phyloP scores from a whole-genome alignment of 1,140 invertebrate genomes.

The Wasmannia auropunctata region DNA sequence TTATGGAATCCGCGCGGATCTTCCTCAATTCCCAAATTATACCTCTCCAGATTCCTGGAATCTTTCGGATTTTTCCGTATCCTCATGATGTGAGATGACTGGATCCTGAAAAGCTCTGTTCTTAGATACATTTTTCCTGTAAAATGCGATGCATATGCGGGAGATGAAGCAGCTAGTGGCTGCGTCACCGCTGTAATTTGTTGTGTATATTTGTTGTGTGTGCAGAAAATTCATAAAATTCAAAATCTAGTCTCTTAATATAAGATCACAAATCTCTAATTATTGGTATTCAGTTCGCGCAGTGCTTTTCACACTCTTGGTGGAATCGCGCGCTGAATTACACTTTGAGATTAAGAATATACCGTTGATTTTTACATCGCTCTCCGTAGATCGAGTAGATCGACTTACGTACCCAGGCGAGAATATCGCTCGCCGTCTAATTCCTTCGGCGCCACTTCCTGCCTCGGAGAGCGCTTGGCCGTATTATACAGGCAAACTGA shows the following conservation, averaged over 20 bases:
- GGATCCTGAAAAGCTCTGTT: background rate
- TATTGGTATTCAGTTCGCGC: background rate
- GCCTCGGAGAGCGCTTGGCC: background rate
- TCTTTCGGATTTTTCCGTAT: background rate
- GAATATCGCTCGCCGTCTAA: conserved; percentile 41
- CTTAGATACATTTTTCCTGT: background rate
- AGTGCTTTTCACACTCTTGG: background rate
- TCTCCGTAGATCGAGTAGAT: background rate
- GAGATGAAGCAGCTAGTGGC: background rate
- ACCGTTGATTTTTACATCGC: background rate
- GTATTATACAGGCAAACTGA: conserved; percentile 71
- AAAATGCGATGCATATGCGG: background rate
- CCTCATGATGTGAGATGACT: background rate
- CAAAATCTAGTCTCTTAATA: too few species aligned
- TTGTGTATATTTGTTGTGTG: too few species aligned
- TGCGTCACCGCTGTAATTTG: background rate
- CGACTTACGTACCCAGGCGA: background rate
- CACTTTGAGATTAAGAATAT: background rate
- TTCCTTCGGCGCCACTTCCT: conserved; percentile 17
- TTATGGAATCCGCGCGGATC: background rate
- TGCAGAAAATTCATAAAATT: background rate
- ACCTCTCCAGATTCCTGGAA: background rate
- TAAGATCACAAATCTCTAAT: background rate
- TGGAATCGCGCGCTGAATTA: background rate
- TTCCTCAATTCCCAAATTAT: conserved; percentile 18